Evolutionary conservation across 2,888 invertebrate species (phyloP), one percentile per base, ranked within the genome.

Genomic region (Parnassius smintheus): DNA sequence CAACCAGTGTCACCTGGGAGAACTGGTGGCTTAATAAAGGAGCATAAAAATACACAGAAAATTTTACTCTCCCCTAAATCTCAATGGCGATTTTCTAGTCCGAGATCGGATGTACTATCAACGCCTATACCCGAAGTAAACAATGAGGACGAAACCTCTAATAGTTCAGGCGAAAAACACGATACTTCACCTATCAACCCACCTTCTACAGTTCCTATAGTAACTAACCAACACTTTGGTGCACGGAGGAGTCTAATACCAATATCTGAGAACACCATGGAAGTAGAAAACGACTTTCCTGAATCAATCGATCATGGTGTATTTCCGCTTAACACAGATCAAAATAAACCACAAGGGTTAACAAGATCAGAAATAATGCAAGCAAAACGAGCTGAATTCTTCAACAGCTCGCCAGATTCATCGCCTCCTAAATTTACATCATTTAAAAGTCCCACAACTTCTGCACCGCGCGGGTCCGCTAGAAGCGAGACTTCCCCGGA

Each of bases 101-200:
- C 95, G 1, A 92, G 96, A 73, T 96, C 96, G 25, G 96, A 97
- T 75, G 96, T 97, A 59, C 93, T 97, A 76, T 96, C 97, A 51
- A 95, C 96, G 54, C 96, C 97, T 63, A 97, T 97, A 81, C 95
- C 95, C 50, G 97, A 97, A 91, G 97, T 95, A 71, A 92, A 93
- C 74, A 95, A 95, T 75, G 96, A 96, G 76, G 96, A 96, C 76
- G 96, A 96, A 71, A 94, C 92, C 72, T 93, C 93, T 1, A 93
- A 93, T 67, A 93, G 93, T 72, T 93, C 93, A 18, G 90, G 92
- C 44, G 93, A 94, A 74, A 92, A 92, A 72, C 88, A 86, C 62
- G 92, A 91, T 53, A 70, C 68, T 25, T 80, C 85, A 25, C 81
- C 84, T 35, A 78, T 76, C 59, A 81, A 75, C 74, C 79, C 82